Evolutionary conservation across 2,888 invertebrate genomes (phyloP).

Genomic region (Spatulosminthurus flaviceps): DNA sequence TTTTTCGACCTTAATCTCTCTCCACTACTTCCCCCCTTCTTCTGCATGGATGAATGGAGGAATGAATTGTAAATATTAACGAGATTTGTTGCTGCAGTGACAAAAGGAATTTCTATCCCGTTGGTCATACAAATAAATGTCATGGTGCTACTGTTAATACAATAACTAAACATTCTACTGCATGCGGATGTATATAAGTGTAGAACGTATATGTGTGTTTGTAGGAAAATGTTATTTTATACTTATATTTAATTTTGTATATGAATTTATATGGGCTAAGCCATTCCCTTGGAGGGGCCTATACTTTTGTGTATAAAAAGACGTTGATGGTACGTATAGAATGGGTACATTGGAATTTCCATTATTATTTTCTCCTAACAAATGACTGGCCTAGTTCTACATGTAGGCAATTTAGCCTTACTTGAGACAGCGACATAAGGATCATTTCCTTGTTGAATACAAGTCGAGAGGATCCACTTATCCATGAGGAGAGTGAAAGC

Average conservation of each 20-base stretch:
- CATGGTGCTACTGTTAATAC: not conserved
- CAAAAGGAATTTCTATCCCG: not conserved
- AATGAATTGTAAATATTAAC: constrained; percentile 1
- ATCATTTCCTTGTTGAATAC: not conserved
- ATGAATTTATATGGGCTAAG: no score
- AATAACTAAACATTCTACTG: no score
- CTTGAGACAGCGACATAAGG: not conserved
- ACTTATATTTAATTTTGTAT: no score
- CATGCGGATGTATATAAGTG: no score
- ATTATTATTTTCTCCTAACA: not conserved
- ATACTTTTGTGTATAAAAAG: no score
- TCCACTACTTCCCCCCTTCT: no score
- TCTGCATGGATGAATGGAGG: not conserved
- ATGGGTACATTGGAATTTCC: not conserved
- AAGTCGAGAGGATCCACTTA: constrained; percentile 1
- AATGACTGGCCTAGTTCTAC: not conserved
- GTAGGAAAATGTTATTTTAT: no score
- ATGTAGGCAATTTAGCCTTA: not conserved
- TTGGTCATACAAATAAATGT: constrained; percentile 6
- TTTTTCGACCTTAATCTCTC: not conserved
- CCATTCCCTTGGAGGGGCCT: no score
- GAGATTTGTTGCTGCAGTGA: constrained; percentile 13
- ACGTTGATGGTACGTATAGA: not conserved
- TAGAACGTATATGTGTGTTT: no score
- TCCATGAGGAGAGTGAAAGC: not conserved